A percentile compares a stretch with the other conserved stretches of the same genome.
Evolutionary conservation across 1,140 invertebrate genomes (phyloP).

Genomic region (Spodoptera frugiperda): DNA sequence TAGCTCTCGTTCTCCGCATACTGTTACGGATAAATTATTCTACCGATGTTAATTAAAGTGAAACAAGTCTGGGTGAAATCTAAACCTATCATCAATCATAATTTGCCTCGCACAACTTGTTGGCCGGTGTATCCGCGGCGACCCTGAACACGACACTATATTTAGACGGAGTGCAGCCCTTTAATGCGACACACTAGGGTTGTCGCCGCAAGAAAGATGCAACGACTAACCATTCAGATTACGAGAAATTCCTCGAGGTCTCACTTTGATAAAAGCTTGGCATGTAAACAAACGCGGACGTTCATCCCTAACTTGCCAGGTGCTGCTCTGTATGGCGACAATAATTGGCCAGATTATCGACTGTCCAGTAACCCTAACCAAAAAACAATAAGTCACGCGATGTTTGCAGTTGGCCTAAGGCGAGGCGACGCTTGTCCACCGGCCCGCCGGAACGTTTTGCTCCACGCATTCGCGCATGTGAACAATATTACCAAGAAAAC

Average conservation of each 20-base stretch:
- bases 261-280: neutral
- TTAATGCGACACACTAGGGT: conserved; percentile 50
- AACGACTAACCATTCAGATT: neutral
- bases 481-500: conserved; percentile 28
- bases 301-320: conserved; percentile 25
- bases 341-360: conserved; percentile 17
- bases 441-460: conserved; percentile 13
- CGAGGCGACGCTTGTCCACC: conserved; percentile 10
- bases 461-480: conserved; percentile 25
- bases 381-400: conserved; percentile 73
- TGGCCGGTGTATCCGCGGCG: conserved; percentile 70
- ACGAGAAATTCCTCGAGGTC: conserved; percentile 4
- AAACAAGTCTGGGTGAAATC: conserved; percentile 56
- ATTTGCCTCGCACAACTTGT: conserved; percentile 76
- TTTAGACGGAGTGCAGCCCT: conserved; percentile 76
- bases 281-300: conserved; percentile 7
- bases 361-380: conserved; percentile 43
- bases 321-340: neutral
- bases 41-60: conserved; percentile 44
- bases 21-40: conserved; percentile 42
- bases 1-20: conserved; percentile 26
- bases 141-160: conserved; percentile 75
- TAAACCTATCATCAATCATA: conserved; percentile 76
- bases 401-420: conserved; percentile 63
- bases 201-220: conserved; percentile 5